phyloP scores from a whole-genome alignment of 2,888 invertebrate species.

The Pseudanteris insignis region DNA sequence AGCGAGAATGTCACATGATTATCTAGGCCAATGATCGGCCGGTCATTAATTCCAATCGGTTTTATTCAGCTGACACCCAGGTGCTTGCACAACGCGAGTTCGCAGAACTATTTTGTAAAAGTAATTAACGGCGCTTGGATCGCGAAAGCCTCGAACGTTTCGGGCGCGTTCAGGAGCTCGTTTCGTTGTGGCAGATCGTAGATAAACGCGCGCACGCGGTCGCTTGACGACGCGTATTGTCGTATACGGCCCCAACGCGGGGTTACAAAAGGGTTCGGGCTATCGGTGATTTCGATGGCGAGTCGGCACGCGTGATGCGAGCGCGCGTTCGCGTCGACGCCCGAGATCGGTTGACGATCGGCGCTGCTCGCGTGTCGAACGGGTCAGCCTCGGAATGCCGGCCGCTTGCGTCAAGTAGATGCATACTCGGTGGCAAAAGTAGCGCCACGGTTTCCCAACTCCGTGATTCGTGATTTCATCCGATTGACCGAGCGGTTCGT shows the following conservation, averaged over 20 bases:
- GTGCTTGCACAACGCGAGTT: not conserved
- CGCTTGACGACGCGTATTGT: constrained; percentile 6
- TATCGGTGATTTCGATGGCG: constrained; percentile 10
- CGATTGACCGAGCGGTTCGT: constrained; percentile 6
- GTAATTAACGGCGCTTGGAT: constrained; percentile 22
- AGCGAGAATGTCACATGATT: too few species aligned
- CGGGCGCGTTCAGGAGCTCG: constrained; percentile 22
- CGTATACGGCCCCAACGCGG: not conserved
- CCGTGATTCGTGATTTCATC: constrained; percentile 23
- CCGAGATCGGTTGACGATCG: too few species aligned
- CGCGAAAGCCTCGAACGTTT: constrained; percentile 20
- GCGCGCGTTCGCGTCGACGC: too few species aligned
- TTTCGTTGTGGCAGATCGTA: constrained; percentile 19
- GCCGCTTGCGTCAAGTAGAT: constrained; percentile 22
- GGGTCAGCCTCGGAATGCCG: constrained; percentile 25
- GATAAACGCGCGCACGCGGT: constrained; percentile 9
- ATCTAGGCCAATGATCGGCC: too few species aligned
- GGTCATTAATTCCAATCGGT: too few species aligned
- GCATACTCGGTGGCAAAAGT: constrained; percentile 20
- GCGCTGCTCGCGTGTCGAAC: constrained; percentile 24
- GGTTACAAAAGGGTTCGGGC: constrained; percentile 25
- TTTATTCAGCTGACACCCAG: too few species aligned
- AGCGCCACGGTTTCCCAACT: constrained; percentile 1
- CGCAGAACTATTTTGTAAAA: constrained; percentile 33
- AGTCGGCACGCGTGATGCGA: too few species aligned